These are phyloP conservation scores for Arremon aurantiirostris DNA, from an alignment of 2,797 vertebrate species.

Conservation along the genomic window DNA sequence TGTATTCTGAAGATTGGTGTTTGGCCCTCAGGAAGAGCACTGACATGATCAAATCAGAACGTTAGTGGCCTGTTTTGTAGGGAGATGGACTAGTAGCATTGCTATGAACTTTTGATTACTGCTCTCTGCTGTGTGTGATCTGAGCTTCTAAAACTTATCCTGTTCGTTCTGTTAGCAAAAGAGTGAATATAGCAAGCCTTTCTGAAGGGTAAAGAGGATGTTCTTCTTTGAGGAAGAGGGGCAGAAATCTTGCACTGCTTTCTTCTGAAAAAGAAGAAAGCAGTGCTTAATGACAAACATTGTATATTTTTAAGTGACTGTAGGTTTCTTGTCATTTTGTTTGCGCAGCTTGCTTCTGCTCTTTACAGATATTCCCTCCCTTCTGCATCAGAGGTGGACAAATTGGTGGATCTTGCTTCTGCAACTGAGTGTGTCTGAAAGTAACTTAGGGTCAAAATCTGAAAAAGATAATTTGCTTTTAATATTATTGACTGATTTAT, in stretches of 20 bases:
- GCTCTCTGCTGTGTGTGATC: not conserved
- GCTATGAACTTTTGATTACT: not conserved
- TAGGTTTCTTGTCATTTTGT: not conserved
- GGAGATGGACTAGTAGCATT: not conserved
- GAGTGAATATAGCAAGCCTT: not conserved
- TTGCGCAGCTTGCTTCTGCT: not conserved
- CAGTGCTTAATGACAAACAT: not conserved
- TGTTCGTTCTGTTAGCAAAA: not conserved
- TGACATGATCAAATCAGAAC: not conserved
- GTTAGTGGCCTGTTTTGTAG: not conserved
- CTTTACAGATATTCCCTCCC: not conserved
- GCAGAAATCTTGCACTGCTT: not conserved
- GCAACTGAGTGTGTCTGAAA: not conserved
- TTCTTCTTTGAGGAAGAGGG: not conserved
- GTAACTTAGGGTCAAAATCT: not conserved
- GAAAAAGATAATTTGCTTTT: not conserved
- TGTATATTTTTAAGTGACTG: not conserved
- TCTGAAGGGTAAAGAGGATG: not conserved
- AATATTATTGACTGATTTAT: not conserved
- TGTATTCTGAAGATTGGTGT: not conserved
- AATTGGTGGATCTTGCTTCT: not conserved
- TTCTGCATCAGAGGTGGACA: not conserved
- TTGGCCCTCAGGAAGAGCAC: not conserved
- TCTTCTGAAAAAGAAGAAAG: not conserved
- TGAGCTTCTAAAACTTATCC: not conserved